phyloP scores from a whole-genome alignment of 2,888 invertebrate genomes.

The Zele albiditarsus region DNA sequence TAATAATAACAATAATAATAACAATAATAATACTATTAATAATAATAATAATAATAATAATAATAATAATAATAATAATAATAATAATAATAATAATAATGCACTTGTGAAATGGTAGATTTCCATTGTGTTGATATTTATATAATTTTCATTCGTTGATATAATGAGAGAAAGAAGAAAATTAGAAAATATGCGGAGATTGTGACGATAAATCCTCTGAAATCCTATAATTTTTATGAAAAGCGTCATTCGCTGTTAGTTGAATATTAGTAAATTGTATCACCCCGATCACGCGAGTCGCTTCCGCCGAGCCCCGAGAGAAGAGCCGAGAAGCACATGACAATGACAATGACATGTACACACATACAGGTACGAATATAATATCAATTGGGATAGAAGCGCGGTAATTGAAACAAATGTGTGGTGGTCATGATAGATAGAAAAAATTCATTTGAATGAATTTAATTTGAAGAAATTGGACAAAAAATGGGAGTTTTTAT shows the following conservation, averaged over 20 bases:
- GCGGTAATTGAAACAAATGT: not conserved
- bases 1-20: not conserved
- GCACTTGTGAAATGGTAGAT: not conserved
- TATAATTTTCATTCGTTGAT: too few relatives aligned
- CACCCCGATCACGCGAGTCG: conserved; percentile 71
- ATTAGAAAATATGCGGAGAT: not conserved
- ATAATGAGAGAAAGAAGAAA: not conserved
- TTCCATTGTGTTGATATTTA: not conserved
- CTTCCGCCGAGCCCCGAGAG: conserved; percentile 73
- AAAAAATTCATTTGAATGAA: not conserved
- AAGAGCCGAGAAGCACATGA: conserved; percentile 72
- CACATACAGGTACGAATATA: not conserved
- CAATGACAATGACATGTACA: not conserved
- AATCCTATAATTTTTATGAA: conserved; percentile 52
- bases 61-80: not conserved
- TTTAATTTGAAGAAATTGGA: not conserved
- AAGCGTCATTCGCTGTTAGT: conserved; percentile 60
- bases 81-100: not conserved
- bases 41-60: too few relatives aligned
- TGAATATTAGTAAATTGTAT: conserved; percentile 61
- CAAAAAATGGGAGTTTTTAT: not conserved
- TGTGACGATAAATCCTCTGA: not conserved
- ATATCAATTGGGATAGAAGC: not conserved
- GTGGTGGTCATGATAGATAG: not conserved
- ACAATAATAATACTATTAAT: not conserved